Evolutionary conservation across 2,888 invertebrate genomes (phyloP), one percentile per base, ranked within the genome.

Genomic region (Diplolepis rosae): DNA sequence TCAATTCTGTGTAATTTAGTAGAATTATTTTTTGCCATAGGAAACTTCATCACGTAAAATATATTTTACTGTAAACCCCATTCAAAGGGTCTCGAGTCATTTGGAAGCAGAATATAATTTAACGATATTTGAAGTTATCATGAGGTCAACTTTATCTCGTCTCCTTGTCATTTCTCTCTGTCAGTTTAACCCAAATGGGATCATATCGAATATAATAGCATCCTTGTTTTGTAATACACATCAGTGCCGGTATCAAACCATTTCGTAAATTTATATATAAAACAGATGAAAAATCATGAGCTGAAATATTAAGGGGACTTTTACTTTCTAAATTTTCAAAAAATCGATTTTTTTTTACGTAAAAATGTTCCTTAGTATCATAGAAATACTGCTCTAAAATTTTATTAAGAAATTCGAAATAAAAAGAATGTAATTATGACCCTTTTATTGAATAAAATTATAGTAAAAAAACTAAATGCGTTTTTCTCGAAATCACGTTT

Each of bases 141-240:
- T 68, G 80, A 73, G 85, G 85, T 85, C 83, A 85, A 50, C 42
- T 65, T 77, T 82, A 77, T 82, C 81, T 70, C 27, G 35, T 22
- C 45, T 27, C 42, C 71, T 77, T 80, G 79, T 79, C 79, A 70
- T 69, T 74, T 61, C 24, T 61, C 61, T 61, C 39, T 22, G 35
- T 22, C 22, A 39, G 27, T 61, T 39, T 61, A 24, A 39, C 39
- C 61, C 61, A 39, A 61, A 61, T 61, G 39, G 61, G 39, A 39
- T 61, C n/a, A 39, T 61, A 61, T 61, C 39, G 24, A 52, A 52
- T 22, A 61, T 24, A 61, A 39, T 24, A 61, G 61, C 39, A 61
- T 56, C 61, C 61, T 61, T 39, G 61, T 61, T 39, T 61, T 39
- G 61, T 61, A 39, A 39, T 39, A 61, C 18, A 61, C 7, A 61